Evolutionary conservation across 2,888 invertebrate genomes (phyloP), one percentile per base, ranked within the genome.

Genomic region (Dorcus hopei): DNA sequence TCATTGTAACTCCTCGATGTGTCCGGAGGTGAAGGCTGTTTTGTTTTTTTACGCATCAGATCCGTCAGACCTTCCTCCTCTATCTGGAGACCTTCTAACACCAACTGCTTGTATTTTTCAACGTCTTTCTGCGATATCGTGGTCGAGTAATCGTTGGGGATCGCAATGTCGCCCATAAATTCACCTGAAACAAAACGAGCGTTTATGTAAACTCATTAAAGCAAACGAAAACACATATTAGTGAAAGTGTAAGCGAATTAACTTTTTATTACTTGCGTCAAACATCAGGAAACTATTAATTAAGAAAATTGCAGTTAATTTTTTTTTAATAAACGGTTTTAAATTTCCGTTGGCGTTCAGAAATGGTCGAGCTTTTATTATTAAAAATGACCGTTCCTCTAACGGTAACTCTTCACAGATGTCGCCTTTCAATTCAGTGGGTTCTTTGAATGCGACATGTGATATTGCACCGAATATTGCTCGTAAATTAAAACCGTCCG

Each of bases 41-140:
- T 89, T 0, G 87, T 87, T 75, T 88, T 87, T 72, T 87, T 87
- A 61, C 88, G 82, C 60, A 89, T 78, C 58, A 87, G 83, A 79
- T 90, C 90, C 11, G 89, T 87, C 5, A 91, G 80, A 3, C 91
- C 91, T 75, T 92, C 92, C 72, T 91, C 91, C 79, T 92, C 92
- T 4, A 92, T 90, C 76, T 92, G 91, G 11, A 92, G 80, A 1
- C 91, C 92, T 77, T 92, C 91, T 54, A 91, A 82, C 6, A 91
- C 89, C 76, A 92, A 91, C 70, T 91, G 90, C 70, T 91, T 90
- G 69, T 91, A 84, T 72, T 89, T 87, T 73, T 91, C 90, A n/a
- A 91, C 83, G 74, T 91, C 90, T 39, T 72, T 67, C 58, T 75
- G 74, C 49, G 66, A 67, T 54, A 65, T 61, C 11, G 67, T 63